Base-by-base conservation (phyloP, 2,113 vertebrate species). In the Boulengeromyrus knoepffleri region DNA sequence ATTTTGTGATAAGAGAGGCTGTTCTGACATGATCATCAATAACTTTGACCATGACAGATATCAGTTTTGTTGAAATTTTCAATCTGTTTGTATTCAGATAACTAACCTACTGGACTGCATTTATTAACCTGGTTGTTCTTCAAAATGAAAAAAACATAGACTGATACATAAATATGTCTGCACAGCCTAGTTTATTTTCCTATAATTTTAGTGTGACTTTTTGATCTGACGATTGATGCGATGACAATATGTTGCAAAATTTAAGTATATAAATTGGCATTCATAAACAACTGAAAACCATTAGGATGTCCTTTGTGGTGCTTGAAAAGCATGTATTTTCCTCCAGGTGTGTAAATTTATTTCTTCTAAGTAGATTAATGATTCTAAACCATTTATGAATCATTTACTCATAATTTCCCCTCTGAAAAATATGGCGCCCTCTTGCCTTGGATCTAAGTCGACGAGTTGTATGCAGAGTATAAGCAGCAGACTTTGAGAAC, bases 21-120 rank as follows among this genome's bases (percentile, higher is more conserved):
- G n/a, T 36, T 80, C 74, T 42, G 15, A 42, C 74, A 39, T 36
- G 36, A 42, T 80, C 74, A 42, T 80, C 74, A 80, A 80, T 80
- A 80, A 80, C 36, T 80, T 80, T 80, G 36, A 86, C 21, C n/a
- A 86, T 31, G 84, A 86, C 84, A 86, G n/a, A 85, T 13, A 85
- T 45, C 39, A 85, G 3, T 47, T 86, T 86, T 80, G 5, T 36
- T 80, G 74, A 19, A 80, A 80, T 46, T 85, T 85, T 27, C 45
- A 12, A 6, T 39, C 47, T 85, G 12, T 85, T 49, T 45, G 39
- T n/a, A 47, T 50, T 86, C 45, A 86, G 47, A 49, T 47, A 27
- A 86, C 24, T n/a, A 49, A 47, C 24, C 8, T 31, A n/a, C n/a
- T 31, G 47, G 46, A 49, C n/a, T 50, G 21, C 47, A 50, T 85